phyloP scores from a whole-genome alignment of 2,797 vertebrate genomes.

The Myoxocephalus aenaeus region DNA sequence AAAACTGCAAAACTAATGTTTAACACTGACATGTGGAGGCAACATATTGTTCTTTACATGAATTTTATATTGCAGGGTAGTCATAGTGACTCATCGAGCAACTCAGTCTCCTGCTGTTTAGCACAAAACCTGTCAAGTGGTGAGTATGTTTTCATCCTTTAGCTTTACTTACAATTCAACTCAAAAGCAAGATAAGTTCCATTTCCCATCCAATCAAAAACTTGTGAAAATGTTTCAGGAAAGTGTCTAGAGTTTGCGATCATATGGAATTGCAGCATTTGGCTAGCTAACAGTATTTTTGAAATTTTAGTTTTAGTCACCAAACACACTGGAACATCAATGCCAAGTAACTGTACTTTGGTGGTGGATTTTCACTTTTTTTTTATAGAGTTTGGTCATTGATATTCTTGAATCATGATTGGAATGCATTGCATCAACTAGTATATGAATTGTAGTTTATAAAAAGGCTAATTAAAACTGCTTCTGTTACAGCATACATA shows the following conservation, averaged over 20 bases:
- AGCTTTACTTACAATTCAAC: constrained; percentile 47
- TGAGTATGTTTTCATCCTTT: constrained; percentile 43
- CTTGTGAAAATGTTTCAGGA: neutral
- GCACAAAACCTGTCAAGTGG: constrained; percentile 71
- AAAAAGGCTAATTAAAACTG: too few species aligned
- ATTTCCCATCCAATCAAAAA: constrained; percentile 27
- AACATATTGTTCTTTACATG: constrained; percentile 73
- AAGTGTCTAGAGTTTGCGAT: too few species aligned
- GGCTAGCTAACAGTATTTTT: neutral
- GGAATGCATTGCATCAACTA: too few species aligned
- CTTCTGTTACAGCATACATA: too few species aligned
- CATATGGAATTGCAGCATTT: neutral
- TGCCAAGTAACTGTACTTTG: too few species aligned
- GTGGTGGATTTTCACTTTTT: too few species aligned
- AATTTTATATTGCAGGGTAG: constrained; percentile 72
- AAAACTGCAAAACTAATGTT: constrained; percentile 78
- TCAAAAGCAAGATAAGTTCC: constrained; percentile 27
- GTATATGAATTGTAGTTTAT: too few species aligned
- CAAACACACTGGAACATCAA: too few species aligned
- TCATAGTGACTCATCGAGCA: constrained; percentile 73
- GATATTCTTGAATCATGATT: too few species aligned
- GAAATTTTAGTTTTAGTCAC: neutral
- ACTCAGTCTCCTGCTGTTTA: constrained; percentile 65
- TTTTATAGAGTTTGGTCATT: too few species aligned
- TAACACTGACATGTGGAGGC: constrained; percentile 73